Evolutionary conservation across 1,140 invertebrate genomes (phyloP).

Genomic region (Drosophila carrolli): DNA sequence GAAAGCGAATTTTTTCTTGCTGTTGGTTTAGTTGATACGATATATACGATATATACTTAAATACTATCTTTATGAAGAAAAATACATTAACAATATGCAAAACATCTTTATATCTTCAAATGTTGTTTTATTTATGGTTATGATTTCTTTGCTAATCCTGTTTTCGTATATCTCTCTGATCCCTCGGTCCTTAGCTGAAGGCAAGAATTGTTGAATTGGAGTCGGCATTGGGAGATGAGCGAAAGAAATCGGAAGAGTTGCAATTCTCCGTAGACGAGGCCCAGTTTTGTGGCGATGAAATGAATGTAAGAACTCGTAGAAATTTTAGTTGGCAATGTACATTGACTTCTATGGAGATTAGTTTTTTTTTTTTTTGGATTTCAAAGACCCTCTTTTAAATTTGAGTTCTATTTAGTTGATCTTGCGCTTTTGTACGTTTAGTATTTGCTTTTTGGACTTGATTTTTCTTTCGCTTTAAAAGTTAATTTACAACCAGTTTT

Average conservation of each 20-base stretch:
- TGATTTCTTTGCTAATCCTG: constrained; percentile 30
- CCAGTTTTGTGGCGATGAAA: constrained; percentile 90
- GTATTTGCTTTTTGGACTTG: background rate
- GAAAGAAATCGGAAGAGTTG: constrained; percentile 95
- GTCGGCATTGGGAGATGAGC: constrained; percentile 92
- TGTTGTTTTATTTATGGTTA: constrained; percentile 66
- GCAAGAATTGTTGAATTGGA: constrained; percentile 84
- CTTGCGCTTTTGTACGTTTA: background rate
- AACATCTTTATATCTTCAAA: constrained; percentile 26
- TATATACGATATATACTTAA: constrained; percentile 67
- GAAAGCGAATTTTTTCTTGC: constrained; percentile 84
- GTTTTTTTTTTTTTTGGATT: background rate
- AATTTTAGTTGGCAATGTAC: constrained; percentile 6
- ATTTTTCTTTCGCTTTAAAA: background rate
- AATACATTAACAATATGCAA: constrained; percentile 70
- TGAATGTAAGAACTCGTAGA: constrained; percentile 88
- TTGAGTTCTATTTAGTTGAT: background rate
- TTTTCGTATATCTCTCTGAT: constrained; percentile 28
- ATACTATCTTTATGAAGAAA: constrained; percentile 38
- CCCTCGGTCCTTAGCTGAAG: constrained; percentile 60
- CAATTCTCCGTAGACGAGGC: constrained; percentile 97
- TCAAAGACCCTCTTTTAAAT: background rate
- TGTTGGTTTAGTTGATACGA: constrained; percentile 79
- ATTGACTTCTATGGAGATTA: constrained; percentile 17
- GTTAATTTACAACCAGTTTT: background rate